Conservation (phyloP, 2,797 vertebrate species). For the Siniperca obscura region DNA sequence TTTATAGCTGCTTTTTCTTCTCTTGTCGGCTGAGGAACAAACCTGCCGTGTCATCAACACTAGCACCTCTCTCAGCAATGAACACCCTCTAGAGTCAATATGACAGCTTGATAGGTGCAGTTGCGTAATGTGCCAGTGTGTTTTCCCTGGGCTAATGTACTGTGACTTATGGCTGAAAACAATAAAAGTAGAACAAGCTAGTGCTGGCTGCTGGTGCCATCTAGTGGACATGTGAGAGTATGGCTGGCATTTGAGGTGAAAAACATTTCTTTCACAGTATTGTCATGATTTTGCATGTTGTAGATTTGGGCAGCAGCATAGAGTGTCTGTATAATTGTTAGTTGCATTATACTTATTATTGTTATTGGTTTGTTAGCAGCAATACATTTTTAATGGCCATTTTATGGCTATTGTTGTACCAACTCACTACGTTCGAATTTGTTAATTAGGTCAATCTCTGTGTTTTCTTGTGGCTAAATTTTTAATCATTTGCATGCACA, state of each 20-base stretch:
- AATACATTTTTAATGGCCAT: neutral
- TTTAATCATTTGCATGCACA: neutral
- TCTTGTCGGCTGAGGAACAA: constrained; percentile 32
- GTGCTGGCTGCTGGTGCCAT: constrained; percentile 39
- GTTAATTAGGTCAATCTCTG: neutral
- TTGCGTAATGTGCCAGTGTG: constrained; percentile 32
- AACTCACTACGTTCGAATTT: neutral
- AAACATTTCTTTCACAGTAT: neutral
- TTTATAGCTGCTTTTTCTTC: constrained; percentile 34
- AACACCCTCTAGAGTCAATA: constrained; percentile 22
- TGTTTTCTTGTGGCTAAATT: neutral
- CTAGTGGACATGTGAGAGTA: constrained; percentile 56
- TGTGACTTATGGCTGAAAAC: constrained; percentile 20
- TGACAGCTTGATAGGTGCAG: constrained; percentile 37
- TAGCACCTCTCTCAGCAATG: neutral
- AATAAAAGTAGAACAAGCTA: neutral
- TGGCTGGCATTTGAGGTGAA: neutral
- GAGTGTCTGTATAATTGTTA: neutral
- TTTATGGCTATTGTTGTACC: neutral
- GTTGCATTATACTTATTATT: neutral
- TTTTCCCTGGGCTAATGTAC: constrained; percentile 14
- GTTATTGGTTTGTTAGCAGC: neutral
- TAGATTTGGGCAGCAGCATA: neutral
- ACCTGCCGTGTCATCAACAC: neutral
- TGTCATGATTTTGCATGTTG: neutral